Percentiles rank a stretch among this genome's conserved stretches.
phyloP scores from a whole-genome alignment of 92 coral and sea anemone species.

The Micromussa lordhowensis region DNA sequence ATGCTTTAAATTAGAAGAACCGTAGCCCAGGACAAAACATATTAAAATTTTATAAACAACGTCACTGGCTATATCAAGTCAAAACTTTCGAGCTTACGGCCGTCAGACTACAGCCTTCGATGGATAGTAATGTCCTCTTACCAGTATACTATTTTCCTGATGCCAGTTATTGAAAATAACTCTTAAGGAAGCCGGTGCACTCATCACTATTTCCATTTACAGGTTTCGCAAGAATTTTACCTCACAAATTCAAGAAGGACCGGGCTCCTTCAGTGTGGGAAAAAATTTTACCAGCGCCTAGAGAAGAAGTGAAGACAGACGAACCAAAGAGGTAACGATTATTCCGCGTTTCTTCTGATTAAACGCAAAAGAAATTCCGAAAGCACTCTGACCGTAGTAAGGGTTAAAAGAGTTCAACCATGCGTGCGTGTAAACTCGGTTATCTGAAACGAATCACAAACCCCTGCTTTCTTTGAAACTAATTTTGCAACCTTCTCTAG shows the following conservation, averaged over 20 bases:
- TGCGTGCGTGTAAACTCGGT: too few species aligned
- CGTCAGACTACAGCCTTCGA: too few species aligned
- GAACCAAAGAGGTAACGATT: slow-evolving; percentile 77
- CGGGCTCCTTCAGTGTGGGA: slow-evolving; percentile 69
- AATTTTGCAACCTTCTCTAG: neutral
- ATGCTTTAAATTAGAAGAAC: too few species aligned
- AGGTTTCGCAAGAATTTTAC: slow-evolving; percentile 93
- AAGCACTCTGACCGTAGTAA: neutral
- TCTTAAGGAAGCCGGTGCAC: neutral
- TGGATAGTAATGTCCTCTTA: too few species aligned
- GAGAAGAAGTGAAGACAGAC: slow-evolving; percentile 48
- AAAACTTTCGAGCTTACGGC: too few species aligned
- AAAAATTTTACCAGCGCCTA: slow-evolving; percentile 77
- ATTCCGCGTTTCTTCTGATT: neutral
- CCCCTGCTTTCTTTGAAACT: too few species aligned
- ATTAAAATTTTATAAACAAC: too few species aligned
- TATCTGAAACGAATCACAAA: too few species aligned
- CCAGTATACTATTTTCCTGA: neutral
- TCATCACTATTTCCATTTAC: slow-evolving; percentile 6
- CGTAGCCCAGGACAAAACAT: too few species aligned
- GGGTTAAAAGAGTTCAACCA: neutral
- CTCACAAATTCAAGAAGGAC: slow-evolving; percentile 74
- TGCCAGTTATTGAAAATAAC: neutral
- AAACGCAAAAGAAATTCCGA: neutral
- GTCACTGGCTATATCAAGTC: too few species aligned